phyloP scores from a whole-genome alignment of 2,797 vertebrate genomes.

The Microchirus variegatus region DNA sequence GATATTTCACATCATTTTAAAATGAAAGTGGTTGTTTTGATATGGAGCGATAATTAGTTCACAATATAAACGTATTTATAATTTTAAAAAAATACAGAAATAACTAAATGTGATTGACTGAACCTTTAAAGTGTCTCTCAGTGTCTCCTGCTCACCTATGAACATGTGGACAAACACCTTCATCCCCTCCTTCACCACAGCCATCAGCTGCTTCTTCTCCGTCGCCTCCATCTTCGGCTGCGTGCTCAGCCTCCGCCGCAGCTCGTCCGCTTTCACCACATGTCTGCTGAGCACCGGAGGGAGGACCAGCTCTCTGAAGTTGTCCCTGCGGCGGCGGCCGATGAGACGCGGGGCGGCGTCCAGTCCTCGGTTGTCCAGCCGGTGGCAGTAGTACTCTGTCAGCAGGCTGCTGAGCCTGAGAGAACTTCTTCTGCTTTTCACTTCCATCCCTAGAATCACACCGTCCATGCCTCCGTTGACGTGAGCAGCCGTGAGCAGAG shows the following conservation, averaged over 20 bases:
- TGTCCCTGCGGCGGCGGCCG: conserved; percentile 74
- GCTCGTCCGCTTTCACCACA: conserved; percentile 58
- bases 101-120: too few species aligned
- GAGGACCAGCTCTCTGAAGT: conserved; percentile 63
- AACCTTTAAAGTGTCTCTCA: too few species aligned
- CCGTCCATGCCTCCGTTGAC: conserved; percentile 90
- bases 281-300: conserved; percentile 65
- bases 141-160: conserved; percentile 75
- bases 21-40: too few species aligned
- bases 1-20: too few species aligned
- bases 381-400: conserved; percentile 80
- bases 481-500: conserved; percentile 75
- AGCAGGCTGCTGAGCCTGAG: conserved; percentile 78
- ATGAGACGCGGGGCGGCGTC: conserved; percentile 63
- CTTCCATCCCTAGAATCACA: conserved; percentile 75
- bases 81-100: too few species aligned
- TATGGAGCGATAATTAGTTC: too few species aligned
- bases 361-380: conserved; percentile 51
- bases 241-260: conserved; percentile 54
- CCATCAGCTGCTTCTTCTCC: conserved; percentile 50
- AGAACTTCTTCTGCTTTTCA: conserved; percentile 40
- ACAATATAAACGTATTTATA: too few species aligned
- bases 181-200: conserved; percentile 58
- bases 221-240: conserved; percentile 18
- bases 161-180: conserved; percentile 79